These are phyloP conservation scores for Steinernema hermaphroditum DNA, from an alignment of 2,888 invertebrate species.

Conservation along the genomic window DNA sequence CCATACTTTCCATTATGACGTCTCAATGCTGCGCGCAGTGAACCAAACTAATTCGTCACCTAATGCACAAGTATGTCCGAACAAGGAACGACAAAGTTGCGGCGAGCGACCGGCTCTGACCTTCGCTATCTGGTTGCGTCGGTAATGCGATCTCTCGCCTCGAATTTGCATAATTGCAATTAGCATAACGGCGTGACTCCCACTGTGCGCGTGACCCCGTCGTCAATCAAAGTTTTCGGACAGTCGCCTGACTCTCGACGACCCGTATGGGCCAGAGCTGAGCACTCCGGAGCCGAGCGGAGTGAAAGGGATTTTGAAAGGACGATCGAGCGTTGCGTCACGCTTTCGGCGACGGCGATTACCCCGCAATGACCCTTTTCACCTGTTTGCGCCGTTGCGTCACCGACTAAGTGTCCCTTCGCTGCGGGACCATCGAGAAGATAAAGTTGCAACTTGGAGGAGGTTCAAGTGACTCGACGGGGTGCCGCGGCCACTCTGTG, in stretches of 20 bases:
- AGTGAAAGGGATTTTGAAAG: neutral
- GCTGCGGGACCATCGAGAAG: neutral
- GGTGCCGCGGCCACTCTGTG: too few relatives aligned
- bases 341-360: slow-evolving; percentile 26
- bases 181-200: slow-evolving; percentile 28
- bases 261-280: neutral
- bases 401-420: slow-evolving; percentile 7
- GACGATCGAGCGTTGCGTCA: slow-evolving; percentile 22
- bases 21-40: slow-evolving; percentile 12
- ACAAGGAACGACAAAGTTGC: slow-evolving; percentile 19
- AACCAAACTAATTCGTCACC: slow-evolving; percentile 4
- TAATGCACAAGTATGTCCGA: slow-evolving; percentile 29
- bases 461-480: neutral
- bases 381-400: slow-evolving; percentile 29
- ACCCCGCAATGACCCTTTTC: slow-evolving; percentile 25
- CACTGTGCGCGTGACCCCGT: slow-evolving; percentile 16
- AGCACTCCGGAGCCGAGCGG: neutral
- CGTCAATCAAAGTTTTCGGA: slow-evolving; percentile 9
- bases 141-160: slow-evolving; percentile 16
- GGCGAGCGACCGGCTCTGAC: slow-evolving; percentile 22
- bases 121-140: slow-evolving; percentile 30
- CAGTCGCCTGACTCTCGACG: slow-evolving; percentile 6
- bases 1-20: slow-evolving; percentile 8
- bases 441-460: slow-evolving; percentile 11
- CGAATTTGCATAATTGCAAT: slow-evolving; percentile 31